Base-by-base conservation (phyloP, 1,140 invertebrate species). In the Mycetomoellerius zeteki region DNA sequence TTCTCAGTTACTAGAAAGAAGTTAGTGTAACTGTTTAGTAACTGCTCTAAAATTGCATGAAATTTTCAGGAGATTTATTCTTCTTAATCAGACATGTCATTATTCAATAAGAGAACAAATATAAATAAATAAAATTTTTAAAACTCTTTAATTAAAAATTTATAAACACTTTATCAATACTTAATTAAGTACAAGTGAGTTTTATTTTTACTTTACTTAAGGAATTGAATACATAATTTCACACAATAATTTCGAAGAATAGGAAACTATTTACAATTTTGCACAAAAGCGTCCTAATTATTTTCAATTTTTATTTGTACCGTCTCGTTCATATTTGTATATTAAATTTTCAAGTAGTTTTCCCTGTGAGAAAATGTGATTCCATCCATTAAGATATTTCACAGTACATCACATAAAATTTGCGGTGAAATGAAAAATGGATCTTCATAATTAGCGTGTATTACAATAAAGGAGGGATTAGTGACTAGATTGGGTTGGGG, bases 401-500 rank as follows among this genome's bases (percentile, higher is more conserved):
- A 16, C 10, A n/a, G 47, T 73, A 60, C 21, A 52, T 73, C 24
- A 82, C 80, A 33, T 21, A 24, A 47, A 82, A 82, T n/a, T 72
- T 1, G 54, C n/a, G 14, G 8, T 19, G 24, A 73, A 33, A 60
- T 47, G 54, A 84, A 84, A 62, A 84, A 84, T 67, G 21, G 33
- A 67, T 85, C 52, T 27, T 33, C 14, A 56, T 75, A 73, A 88
- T 81, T 58, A 80, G 14, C 27, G 19, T 14, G 54, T 21, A 47
- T 81, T 82, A 52, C 14, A 88, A 86, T 71, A 81, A 80, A 86
- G 60, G 19, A 8, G 19, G 62, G 19, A 86, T 67, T 71, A 67
- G 19, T 43, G 30, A 33, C 33, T n/a, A 37, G 37, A 5, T 47
- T n/a, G 24, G n/a, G 4, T 1, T n/a, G 43, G 47, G 30, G 19